Evolutionary conservation across 2,888 invertebrate species (phyloP).

Genomic region (Junonia oenone): DNA sequence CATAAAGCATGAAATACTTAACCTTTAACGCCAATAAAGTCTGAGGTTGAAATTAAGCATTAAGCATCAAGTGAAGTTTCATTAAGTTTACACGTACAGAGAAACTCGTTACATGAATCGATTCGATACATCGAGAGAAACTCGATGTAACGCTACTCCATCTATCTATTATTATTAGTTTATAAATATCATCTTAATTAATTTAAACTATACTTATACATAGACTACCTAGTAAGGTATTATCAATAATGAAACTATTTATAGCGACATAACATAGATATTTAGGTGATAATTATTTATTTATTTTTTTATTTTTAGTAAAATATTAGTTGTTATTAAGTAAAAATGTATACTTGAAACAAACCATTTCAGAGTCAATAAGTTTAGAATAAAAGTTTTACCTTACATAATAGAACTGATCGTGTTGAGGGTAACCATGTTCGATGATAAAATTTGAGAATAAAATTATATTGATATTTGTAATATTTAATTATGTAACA

Average conservation of each 20-base stretch:
- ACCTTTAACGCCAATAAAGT: constrained; percentile 8
- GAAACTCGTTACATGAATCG: background rate
- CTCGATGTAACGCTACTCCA: background rate
- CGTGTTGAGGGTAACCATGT: too few relatives aligned
- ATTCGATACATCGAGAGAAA: background rate
- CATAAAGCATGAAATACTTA: constrained; percentile 7
- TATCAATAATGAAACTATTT: background rate
- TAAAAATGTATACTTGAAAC: too few relatives aligned
- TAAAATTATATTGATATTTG: background rate
- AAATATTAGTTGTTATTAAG: too few relatives aligned
- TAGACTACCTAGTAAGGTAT: background rate
- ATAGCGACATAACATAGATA: background rate
- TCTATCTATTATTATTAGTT: background rate
- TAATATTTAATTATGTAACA: background rate
- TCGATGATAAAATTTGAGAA: too few relatives aligned
- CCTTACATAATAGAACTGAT: too few relatives aligned
- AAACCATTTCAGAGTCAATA: too few relatives aligned
- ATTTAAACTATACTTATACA: too few relatives aligned
- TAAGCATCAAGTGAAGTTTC: background rate
- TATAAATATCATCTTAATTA: background rate
- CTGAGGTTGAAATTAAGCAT: constrained; percentile 5
- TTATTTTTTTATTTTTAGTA: background rate
- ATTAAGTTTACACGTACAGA: background rate
- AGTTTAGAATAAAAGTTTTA: too few relatives aligned
- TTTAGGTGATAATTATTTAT: background rate